Conservation (phyloP, 1,140 invertebrate genomes). For the Brachionus manjavacas region DNA sequence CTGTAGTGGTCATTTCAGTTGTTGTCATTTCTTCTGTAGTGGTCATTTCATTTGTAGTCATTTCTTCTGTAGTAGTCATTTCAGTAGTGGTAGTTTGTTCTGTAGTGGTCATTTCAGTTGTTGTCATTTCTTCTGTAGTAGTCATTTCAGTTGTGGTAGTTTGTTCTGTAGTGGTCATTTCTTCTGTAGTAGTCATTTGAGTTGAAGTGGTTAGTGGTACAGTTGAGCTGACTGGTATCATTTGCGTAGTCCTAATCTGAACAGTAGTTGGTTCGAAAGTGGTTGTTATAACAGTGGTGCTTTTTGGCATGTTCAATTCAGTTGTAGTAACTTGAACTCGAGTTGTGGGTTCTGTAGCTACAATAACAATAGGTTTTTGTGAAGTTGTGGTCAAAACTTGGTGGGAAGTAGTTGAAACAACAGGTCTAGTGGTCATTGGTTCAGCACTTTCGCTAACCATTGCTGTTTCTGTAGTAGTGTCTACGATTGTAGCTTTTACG, state of each 20-base stretch:
- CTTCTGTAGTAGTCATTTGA: neutral
- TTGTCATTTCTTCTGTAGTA: too few species aligned
- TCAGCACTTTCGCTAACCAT: neutral
- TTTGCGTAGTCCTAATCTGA: neutral
- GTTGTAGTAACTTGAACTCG: neutral
- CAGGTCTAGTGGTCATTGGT: neutral
- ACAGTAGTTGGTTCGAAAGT: conserved; percentile 18
- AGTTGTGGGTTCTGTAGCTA: neutral
- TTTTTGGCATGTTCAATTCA: neutral
- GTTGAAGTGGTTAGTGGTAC: neutral
- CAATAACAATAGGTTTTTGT: neutral
- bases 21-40: neutral
- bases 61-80: neutral
- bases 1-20: neutral
- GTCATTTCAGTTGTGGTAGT: neutral
- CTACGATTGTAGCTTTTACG: neutral
- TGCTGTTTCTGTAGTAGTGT: neutral
- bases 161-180: neutral
- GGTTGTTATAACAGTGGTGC: neutral
- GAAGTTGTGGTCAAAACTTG: neutral
- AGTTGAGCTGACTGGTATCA: neutral
- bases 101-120: too few species aligned
- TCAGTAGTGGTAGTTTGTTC: too few species aligned
- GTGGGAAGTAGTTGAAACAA: neutral
- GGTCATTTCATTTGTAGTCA: neutral